Evolutionary conservation across 2,797 vertebrate species (phyloP).

Genomic region (Botia almorhae): DNA sequence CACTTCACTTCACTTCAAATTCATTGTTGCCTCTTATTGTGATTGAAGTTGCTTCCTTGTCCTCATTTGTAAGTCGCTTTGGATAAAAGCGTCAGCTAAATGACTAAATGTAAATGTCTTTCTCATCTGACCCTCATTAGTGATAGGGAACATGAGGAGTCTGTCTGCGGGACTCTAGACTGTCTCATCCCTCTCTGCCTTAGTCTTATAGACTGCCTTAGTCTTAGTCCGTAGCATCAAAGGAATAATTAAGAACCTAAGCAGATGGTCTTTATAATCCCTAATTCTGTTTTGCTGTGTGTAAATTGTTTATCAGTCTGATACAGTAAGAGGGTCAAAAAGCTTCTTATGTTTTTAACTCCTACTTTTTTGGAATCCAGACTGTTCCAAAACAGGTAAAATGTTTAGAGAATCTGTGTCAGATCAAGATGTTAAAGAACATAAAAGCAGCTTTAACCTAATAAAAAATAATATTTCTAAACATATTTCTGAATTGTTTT

Average conservation of each 20-base stretch:
- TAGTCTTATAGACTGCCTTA: slow-evolving; percentile 21
- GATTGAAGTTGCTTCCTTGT: too few relatives aligned
- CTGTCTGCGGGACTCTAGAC: slow-evolving; percentile 37
- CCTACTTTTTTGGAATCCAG: background rate
- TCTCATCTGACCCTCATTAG: slow-evolving; percentile 55
- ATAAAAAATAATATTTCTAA: background rate
- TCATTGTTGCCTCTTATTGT: too few relatives aligned
- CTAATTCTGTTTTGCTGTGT: background rate
- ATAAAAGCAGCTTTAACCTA: background rate
- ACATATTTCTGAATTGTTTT: background rate
- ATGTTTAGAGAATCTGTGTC: background rate
- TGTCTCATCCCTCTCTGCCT: slow-evolving; percentile 36
- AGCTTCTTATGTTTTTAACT: slow-evolving; percentile 2
- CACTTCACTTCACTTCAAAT: too few relatives aligned
- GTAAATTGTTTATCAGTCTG: slow-evolving; percentile 14
- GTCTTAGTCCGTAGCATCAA: slow-evolving; percentile 33
- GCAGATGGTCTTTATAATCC: slow-evolving; percentile 50
- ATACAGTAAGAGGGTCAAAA: background rate
- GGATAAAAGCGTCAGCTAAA: too few relatives aligned
- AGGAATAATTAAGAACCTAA: slow-evolving; percentile 24
- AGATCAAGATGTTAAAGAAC: background rate
- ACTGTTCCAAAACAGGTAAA: slow-evolving; percentile 13
- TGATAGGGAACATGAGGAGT: slow-evolving; percentile 23
- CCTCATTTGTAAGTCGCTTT: too few relatives aligned
- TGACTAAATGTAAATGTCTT: slow-evolving; percentile 4